phyloP scores from a whole-genome alignment of 2,797 vertebrate species.

The Sandelia bainsii region DNA sequence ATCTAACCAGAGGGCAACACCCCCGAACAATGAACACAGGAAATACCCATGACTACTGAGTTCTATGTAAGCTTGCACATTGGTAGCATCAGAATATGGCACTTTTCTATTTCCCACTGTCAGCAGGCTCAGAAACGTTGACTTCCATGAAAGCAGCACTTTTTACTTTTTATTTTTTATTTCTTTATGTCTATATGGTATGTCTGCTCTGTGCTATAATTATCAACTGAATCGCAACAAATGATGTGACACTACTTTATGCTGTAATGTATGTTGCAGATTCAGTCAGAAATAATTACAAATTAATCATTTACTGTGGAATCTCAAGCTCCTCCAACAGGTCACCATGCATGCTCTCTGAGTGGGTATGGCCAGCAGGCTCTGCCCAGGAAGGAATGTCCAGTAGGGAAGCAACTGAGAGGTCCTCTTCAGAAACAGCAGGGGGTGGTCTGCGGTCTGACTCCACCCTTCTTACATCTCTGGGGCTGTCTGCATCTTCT shows the following conservation, averaged over 20 bases:
- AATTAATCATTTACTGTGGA: constrained; percentile 76
- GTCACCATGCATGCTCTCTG: constrained; percentile 88
- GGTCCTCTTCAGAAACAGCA: constrained; percentile 95
- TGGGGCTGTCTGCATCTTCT: constrained; percentile 88
- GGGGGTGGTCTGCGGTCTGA: constrained; percentile 88
- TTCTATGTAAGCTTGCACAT: neutral
- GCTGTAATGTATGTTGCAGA: neutral
- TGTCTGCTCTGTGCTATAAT: neutral
- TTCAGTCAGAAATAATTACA: constrained; percentile 16
- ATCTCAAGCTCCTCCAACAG: constrained; percentile 89
- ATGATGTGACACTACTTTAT: neutral
- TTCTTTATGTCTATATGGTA: neutral
- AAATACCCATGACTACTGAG: neutral
- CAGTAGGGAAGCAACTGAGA: constrained; percentile 91
- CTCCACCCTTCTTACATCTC: constrained; percentile 81
- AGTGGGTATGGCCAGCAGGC: constrained; percentile 85
- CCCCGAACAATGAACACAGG: neutral
- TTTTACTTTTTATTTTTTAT: neutral
- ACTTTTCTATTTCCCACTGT: neutral
- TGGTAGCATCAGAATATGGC: neutral
- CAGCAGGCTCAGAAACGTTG: neutral
- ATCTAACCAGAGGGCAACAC: neutral
- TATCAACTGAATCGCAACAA: neutral
- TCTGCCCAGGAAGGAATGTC: constrained; percentile 90
- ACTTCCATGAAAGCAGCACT: neutral